A percentile compares a stretch with the other conserved stretches of the same genome.
phyloP scores from a whole-genome alignment of 2,113 vertebrate species.

The Cyanistes caeruleus region DNA sequence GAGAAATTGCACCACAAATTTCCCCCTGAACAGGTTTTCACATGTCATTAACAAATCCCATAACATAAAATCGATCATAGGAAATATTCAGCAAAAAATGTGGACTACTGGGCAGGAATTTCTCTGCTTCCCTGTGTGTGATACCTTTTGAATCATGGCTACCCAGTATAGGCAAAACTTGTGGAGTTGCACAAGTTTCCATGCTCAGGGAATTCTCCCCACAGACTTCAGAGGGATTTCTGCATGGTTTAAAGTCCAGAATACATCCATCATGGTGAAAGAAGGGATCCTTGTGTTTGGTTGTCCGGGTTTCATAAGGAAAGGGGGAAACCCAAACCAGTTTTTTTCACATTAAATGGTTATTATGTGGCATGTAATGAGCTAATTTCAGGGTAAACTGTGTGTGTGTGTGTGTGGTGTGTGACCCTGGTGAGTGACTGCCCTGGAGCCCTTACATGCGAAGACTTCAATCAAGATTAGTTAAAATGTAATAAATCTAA shows the following conservation, averaged over 20 bases:
- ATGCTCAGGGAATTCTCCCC: background rate
- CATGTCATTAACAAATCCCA: background rate
- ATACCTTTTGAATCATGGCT: background rate
- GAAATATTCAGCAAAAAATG: background rate
- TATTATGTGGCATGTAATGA: background rate
- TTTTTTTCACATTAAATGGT: background rate
- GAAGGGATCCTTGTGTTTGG: background rate
- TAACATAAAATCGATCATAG: background rate
- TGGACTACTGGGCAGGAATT: background rate
- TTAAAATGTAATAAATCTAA: constrained; percentile 73
- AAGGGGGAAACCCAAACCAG: background rate
- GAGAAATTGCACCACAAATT: background rate
- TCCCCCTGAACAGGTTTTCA: background rate
- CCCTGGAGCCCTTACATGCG: background rate
- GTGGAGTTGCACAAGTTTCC: background rate
- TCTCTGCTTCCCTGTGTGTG: background rate
- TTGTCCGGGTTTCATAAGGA: background rate
- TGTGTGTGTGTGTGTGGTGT: background rate
- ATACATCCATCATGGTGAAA: background rate
- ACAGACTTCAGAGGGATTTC: background rate
- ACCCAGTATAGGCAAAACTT: background rate
- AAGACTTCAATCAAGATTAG: constrained; percentile 69
- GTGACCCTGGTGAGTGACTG: constrained; percentile 46
- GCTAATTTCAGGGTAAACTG: background rate
- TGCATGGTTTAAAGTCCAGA: background rate